Percentiles rank a stretch among this genome's conserved stretches.
Conservation (phyloP, 2,888 invertebrate species). For the Cerceris rybyensis region DNA sequence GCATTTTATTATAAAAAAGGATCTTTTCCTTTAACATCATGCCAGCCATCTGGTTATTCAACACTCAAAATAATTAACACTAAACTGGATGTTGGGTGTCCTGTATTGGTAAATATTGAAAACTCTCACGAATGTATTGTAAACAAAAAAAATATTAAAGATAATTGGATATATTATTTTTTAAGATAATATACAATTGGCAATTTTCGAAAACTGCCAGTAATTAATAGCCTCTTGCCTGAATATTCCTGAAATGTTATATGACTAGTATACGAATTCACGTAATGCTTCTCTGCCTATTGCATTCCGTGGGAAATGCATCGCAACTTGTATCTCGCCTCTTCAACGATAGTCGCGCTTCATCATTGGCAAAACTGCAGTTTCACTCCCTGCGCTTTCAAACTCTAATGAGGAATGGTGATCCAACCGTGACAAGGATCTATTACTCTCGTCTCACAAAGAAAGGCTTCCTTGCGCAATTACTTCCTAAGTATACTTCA, state of each 20-base stretch:
- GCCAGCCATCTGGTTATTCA: no score
- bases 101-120: no score
- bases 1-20: no score
- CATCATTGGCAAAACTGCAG: slow-evolving; percentile 28
- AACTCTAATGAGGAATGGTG: slow-evolving; percentile 32
- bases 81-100: no score
- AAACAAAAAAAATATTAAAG: no score
- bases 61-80: no score
- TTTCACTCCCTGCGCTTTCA: slow-evolving; percentile 21
- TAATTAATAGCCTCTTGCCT: no score
- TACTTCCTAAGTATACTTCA: background rate
- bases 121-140: no score
- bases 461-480: background rate
- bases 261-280: slow-evolving; percentile 10
- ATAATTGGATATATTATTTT: background rate
- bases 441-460: slow-evolving; percentile 6
- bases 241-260: no score
- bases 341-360: slow-evolving; percentile 22
- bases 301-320: slow-evolving; percentile 6
- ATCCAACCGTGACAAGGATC: slow-evolving; percentile 28
- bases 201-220: no score
- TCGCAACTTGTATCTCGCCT: slow-evolving; percentile 24
- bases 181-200: background rate
- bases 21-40: no score
- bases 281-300: background rate